These are phyloP conservation scores for Torymus tubicola DNA, from an alignment of 2,888 invertebrate species.

Conservation along the genomic window DNA sequence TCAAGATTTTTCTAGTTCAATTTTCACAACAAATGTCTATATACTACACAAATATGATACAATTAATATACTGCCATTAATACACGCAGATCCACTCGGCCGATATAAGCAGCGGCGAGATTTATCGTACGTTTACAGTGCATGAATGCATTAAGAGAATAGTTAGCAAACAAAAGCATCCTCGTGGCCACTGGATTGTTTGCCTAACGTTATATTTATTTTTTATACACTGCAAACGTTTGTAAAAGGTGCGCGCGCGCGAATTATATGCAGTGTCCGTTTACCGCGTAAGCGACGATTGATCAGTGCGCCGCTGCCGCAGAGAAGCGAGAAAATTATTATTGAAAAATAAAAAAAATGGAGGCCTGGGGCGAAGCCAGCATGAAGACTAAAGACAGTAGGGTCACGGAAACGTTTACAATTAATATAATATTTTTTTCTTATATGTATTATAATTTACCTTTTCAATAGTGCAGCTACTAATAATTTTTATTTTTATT, in stretches of 20 bases:
- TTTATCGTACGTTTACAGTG: conserved; percentile 15
- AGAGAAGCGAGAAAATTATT: not conserved
- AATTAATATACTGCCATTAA: too few species aligned
- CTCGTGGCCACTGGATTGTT: not conserved
- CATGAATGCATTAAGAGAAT: conserved; percentile 28
- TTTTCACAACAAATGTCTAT: too few species aligned
- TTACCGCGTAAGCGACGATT: not conserved
- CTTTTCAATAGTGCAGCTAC: too few species aligned
- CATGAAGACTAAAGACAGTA: conserved; percentile 23
- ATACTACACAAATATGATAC: too few species aligned
- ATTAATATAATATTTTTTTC: too few species aligned
- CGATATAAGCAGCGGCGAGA: not conserved
- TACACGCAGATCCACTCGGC: not conserved
- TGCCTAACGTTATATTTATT: not conserved
- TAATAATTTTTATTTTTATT: too few species aligned
- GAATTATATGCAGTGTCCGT: too few species aligned
- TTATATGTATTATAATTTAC: too few species aligned
- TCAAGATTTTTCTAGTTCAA: too few species aligned
- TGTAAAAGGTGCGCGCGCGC: too few species aligned
- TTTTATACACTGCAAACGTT: too few species aligned
- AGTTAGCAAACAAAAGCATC: conserved; percentile 12
- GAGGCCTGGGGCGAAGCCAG: conserved; percentile 36
- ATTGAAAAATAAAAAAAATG: conserved; percentile 15
- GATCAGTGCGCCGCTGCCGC: not conserved
- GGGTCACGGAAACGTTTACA: not conserved